phyloP scores from a whole-genome alignment of 2,888 invertebrate species.

The Hyppa rectilinea region DNA sequence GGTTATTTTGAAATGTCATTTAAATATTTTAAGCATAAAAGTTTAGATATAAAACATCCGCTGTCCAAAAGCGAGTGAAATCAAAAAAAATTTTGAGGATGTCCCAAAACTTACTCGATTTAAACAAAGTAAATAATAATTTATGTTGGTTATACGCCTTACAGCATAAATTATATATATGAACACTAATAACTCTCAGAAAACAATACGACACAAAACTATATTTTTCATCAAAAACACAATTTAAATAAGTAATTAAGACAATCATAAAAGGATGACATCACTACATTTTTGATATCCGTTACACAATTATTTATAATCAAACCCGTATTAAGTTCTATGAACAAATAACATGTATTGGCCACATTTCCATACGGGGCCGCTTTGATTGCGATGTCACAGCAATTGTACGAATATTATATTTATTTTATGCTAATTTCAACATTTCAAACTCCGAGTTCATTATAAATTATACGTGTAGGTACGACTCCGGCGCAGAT shows the following conservation, averaged over 20 bases:
- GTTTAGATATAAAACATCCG: slow-evolving; percentile 21
- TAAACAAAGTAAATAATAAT: not conserved
- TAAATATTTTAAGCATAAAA: slow-evolving; percentile 34
- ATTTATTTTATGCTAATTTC: slow-evolving; percentile 85
- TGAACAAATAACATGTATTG: slow-evolving; percentile 68
- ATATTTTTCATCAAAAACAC: slow-evolving; percentile 28
- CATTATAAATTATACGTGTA: slow-evolving; percentile 69
- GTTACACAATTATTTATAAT: slow-evolving; percentile 67
- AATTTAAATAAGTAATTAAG: slow-evolving; percentile 56
- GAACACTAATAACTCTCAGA: not conserved
- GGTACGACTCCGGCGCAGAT: slow-evolving; percentile 49
- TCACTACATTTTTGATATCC: slow-evolving; percentile 56
- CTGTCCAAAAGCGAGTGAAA: not conserved
- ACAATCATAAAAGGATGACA: slow-evolving; percentile 55
- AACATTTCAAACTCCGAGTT: slow-evolving; percentile 73
- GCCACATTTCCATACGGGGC: slow-evolving; percentile 77
- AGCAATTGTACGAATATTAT: slow-evolving; percentile 86
- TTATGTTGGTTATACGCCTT: not conserved
- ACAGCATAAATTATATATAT: not conserved
- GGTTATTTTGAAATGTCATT: slow-evolving; percentile 35
- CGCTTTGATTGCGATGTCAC: slow-evolving; percentile 76
- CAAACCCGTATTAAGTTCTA: slow-evolving; percentile 61
- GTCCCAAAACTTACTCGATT: not conserved
- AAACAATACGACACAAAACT: slow-evolving; percentile 13
- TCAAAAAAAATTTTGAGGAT: not conserved